Percentiles rank a stretch among this genome's conserved stretches.
Evolutionary conservation across 1,140 invertebrate species (phyloP).

Genomic region (Neodiprion virginianus): DNA sequence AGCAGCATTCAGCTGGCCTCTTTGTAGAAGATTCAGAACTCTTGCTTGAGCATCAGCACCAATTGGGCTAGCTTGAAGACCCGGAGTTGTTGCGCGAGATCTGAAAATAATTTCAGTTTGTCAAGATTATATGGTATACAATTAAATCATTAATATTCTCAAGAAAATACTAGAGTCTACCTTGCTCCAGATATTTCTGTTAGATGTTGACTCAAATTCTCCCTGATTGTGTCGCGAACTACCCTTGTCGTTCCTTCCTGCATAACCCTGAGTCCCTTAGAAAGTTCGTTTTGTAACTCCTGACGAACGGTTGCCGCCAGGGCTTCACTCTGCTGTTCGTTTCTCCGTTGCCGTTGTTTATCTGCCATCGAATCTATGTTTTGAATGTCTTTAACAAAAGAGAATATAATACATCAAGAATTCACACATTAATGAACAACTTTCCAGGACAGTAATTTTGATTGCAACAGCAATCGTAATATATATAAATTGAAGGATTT

Average conservation of each 20-base stretch:
- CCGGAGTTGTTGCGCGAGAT: constrained; percentile 67
- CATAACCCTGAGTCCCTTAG: constrained; percentile 41
- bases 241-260: constrained; percentile 51
- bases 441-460: not conserved
- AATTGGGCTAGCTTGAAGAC: constrained; percentile 44
- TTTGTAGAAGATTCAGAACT: constrained; percentile 74
- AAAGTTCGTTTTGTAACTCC: constrained; percentile 52
- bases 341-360: constrained; percentile 49
- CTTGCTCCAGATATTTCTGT: constrained; percentile 51
- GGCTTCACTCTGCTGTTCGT: constrained; percentile 49
- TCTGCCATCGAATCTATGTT: constrained; percentile 48
- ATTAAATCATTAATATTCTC: not conserved
- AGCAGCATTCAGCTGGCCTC: constrained; percentile 82
- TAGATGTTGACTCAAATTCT: constrained; percentile 56
- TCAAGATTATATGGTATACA: not conserved
- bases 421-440: not conserved
- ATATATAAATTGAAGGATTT: not conserved
- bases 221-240: constrained; percentile 52
- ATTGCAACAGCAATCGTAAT: not conserved
- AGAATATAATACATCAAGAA: constrained; percentile 20
- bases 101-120: constrained; percentile 29
- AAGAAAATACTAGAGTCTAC: constrained; percentile 31
- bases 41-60: constrained; percentile 66
- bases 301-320: constrained; percentile 47
- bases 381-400: constrained; percentile 48